Evolutionary conservation across 37 sponge, comb jelly and placozoan genomes (phyloP), one percentile per base, ranked within the genome.

Genomic region (Dysidea cf. avara): DNA sequence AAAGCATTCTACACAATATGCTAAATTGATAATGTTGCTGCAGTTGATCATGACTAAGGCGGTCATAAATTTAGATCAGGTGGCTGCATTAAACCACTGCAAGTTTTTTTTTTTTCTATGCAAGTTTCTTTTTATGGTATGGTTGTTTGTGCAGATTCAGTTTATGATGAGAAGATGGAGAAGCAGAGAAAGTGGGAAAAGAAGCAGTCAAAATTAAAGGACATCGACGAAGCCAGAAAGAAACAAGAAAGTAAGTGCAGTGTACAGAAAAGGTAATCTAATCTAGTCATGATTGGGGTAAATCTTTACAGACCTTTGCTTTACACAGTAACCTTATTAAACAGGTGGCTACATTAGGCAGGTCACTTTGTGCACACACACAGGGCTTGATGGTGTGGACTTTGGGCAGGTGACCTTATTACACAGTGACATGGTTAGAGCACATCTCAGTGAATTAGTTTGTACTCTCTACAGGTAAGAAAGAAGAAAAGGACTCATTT

Each of bases 171-270:
- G 51, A 85, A 80, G 53, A 76, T 56, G 53, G 93, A 80, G 2
- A 40, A 63, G 62, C 71, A 64, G 53, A 70, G 75, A 48, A 24
- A 34, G 57, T 75, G 77, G 39, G 83, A 76, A 28, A 77, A 87
- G 5, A 92, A 92, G 65, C 73, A 74, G 72, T 59, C 78, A 60
- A 76, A 76, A 55, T 76, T 92, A 18, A 62, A 83, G 53, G 58
- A 87, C 47, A 62, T 84, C 39, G 67, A 80, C 57, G 81, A 83
- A 25, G 68, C 85, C 0, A 55, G 65, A 14, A 92, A 87, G 78
- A 34, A 82, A 63, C 79, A 78, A 68, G 74, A 79, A 28, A 79
- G 86, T 85, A 11, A 85, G 85, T 65, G 7, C 38, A 4, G 34
- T 4, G 1, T 11, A 47, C 16, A 25, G 34, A 12, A 64, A 12